Evolutionary conservation across 1,140 invertebrate species (phyloP), one percentile per base, ranked within the genome.

Genomic region (Cyrtorhinus lividipennis): DNA sequence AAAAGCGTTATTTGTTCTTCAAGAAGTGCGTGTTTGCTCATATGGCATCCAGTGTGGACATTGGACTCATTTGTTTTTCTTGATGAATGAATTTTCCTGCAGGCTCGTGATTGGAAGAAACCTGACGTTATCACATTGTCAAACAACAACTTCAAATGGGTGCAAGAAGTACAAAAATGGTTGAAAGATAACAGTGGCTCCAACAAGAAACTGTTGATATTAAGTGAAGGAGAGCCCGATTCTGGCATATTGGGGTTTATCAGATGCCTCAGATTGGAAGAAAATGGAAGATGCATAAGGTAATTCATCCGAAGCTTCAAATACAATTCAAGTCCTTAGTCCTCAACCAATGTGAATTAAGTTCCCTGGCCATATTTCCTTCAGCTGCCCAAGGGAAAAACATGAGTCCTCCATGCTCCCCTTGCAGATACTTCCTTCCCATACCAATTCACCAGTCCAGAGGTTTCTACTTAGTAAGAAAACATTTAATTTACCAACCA

Each of bases 261-360:
- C 61, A 94, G 90, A 68, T 98, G 95, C 72, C 76, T 98, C 38
- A 84, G 86, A 68, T 80, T 81, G 67, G 94, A 97, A 68, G 81
- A 81, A 8, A 79, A 81, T 62, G 82, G 83, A 61, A 78, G 83
- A 65, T 73, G 80, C 10, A 72, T 60, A 20, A 65, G 67, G 69
- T 71, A 61, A 24, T 59, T 24, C 3, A n/a, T n/a, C n/a, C n/a
- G n/a, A n/a, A n/a, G n/a, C n/a, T n/a, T n/a, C n/a, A n/a, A n/a
- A n/a, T n/a, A n/a, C n/a, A n/a, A n/a, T n/a, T n/a, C n/a, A n/a
- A n/a, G n/a, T n/a, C n/a, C n/a, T n/a, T n/a, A n/a, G n/a, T n/a
- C n/a, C n/a, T n/a, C n/a, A n/a, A n/a, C n/a, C n/a, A n/a, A n/a
- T n/a, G n/a, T n/a, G n/a, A n/a, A n/a, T n/a, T n/a, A n/a, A n/a